phyloP scores from a whole-genome alignment of 2,797 vertebrate genomes.

The Danio albolineatus region DNA sequence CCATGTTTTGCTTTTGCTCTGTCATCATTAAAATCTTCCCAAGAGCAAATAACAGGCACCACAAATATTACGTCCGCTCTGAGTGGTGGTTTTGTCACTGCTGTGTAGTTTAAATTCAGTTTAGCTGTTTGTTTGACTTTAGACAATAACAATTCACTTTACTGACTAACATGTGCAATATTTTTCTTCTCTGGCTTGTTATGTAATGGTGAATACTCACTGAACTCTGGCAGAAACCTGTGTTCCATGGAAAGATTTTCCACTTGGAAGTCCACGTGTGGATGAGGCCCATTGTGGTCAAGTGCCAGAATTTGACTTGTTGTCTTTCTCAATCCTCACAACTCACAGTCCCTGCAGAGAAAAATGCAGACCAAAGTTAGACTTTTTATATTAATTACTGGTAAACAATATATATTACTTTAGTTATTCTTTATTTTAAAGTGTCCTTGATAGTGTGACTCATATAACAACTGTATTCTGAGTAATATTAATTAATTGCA shows the following conservation, averaged over 20 bases:
- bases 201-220: slow-evolving; percentile 52
- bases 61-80: neutral
- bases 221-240: slow-evolving; percentile 44
- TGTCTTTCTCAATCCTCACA: slow-evolving; percentile 20
- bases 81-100: slow-evolving; percentile 25
- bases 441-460: no score
- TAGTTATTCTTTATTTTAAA: no score
- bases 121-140: neutral
- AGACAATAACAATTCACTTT: slow-evolving; percentile 9
- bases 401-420: no score
- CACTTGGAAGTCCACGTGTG: slow-evolving; percentile 56
- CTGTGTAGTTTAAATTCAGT: slow-evolving; percentile 27
- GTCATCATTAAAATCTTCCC: slow-evolving; percentile 14
- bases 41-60: slow-evolving; percentile 38
- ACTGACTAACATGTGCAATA: slow-evolving; percentile 38
- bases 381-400: neutral
- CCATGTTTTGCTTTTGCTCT: slow-evolving; percentile 45
- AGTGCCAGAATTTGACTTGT: slow-evolving; percentile 40
- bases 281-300: slow-evolving; percentile 48
- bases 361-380: neutral
- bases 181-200: slow-evolving; percentile 44
- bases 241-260: slow-evolving; percentile 56
- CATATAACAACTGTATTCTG: no score
- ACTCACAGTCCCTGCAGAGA: neutral
- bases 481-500: no score